Percentiles rank a stretch among this genome's conserved stretches.
Conservation (phyloP, 1,140 invertebrate species). For the Apis florea region DNA sequence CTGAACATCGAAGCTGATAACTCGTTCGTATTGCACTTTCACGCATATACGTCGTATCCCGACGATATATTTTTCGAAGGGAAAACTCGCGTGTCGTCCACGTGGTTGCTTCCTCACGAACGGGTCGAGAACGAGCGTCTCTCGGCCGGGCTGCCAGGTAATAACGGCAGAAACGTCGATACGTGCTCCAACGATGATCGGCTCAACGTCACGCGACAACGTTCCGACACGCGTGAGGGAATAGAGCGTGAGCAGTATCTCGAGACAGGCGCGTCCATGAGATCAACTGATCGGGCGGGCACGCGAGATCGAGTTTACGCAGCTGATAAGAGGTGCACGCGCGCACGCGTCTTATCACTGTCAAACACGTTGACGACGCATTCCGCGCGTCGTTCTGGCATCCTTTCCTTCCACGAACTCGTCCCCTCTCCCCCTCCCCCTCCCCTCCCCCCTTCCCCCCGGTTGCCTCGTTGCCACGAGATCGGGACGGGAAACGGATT, state of each 20-base stretch:
- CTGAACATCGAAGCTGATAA: conserved; percentile 11
- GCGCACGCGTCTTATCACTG: conserved; percentile 55
- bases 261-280: conserved; percentile 26
- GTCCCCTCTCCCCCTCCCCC: conserved; percentile 6
- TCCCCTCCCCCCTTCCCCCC: not conserved
- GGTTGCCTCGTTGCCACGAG: conserved; percentile 14
- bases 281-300: conserved; percentile 40
- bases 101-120: no score
- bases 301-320: conserved; percentile 49
- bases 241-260: conserved; percentile 21
- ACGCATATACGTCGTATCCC: not conserved
- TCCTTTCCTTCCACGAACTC: conserved; percentile 46
- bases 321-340: conserved; percentile 54
- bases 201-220: conserved; percentile 1
- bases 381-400: conserved; percentile 26
- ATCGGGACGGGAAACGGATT: conserved; percentile 28
- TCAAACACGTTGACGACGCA: conserved; percentile 49
- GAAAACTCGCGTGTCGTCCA: not conserved
- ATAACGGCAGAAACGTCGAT: not conserved
- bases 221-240: conserved; percentile 14
- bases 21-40: conserved; percentile 23
- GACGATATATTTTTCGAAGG: no score
- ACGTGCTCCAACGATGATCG: not conserved
- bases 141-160: no score
- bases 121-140: not conserved